Conservation (phyloP, 2,888 invertebrate species). For the Oligia fasciuncula region DNA sequence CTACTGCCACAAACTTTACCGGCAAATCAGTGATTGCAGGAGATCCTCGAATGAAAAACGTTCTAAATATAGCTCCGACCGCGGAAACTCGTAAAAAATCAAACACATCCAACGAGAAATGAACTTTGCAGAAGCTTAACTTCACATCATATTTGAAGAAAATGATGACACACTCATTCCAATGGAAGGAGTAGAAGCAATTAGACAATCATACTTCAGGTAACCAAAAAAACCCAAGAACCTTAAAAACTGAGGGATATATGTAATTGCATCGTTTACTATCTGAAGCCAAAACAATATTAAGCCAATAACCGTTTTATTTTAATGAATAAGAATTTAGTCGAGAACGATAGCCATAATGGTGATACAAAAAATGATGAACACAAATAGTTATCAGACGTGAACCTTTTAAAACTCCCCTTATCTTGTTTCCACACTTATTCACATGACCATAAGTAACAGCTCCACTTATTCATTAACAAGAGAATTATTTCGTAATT, state of each 20-base stretch:
- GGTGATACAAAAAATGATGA: not conserved
- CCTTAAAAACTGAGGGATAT: not conserved
- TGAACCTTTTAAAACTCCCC: slow-evolving; percentile 10
- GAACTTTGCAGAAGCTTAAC: slow-evolving; percentile 16
- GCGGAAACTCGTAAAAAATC: slow-evolving; percentile 51
- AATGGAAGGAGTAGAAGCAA: not conserved
- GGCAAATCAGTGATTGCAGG: slow-evolving; percentile 27
- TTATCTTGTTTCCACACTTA: slow-evolving; percentile 4
- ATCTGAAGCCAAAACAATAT: not conserved
- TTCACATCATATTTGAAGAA: not conserved
- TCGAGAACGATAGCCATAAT: not conserved
- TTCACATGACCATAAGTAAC: slow-evolving; percentile 44
- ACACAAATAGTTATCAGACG: not conserved
- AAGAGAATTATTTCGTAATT: slow-evolving; percentile 58
- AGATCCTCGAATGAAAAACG: slow-evolving; percentile 19
- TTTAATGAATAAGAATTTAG: not conserved
- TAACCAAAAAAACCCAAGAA: not conserved
- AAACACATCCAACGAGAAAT: slow-evolving; percentile 6
- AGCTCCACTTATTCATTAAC: slow-evolving; percentile 45
- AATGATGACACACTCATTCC: not conserved
- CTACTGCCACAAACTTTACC: slow-evolving; percentile 13
- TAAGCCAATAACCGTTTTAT: not conserved
- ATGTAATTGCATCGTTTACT: not conserved
- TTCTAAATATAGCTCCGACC: slow-evolving; percentile 29
- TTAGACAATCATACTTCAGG: not conserved